Evolutionary conservation across 92 coral and sea anemone genomes (phyloP).

Genomic region (Nematostella vectensis): DNA sequence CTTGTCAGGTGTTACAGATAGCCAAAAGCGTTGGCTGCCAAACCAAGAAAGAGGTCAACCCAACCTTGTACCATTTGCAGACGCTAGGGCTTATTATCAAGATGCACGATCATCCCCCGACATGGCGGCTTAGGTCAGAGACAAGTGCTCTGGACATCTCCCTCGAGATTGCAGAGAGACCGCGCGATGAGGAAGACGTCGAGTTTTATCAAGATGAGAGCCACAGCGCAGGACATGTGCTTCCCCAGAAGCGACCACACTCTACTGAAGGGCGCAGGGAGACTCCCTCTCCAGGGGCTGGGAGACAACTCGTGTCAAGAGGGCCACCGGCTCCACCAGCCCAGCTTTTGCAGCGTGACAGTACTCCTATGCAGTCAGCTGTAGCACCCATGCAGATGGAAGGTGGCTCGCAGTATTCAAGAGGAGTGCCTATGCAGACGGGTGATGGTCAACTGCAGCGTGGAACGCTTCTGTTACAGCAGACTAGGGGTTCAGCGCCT

Average conservation of each 20-base stretch:
- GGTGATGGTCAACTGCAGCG: not conserved
- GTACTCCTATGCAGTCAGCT: not conserved
- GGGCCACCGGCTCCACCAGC: not conserved
- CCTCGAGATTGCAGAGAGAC: slow-evolving; percentile 3
- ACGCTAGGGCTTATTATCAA: slow-evolving; percentile 54
- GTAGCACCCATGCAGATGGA: not conserved
- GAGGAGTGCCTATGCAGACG: not conserved
- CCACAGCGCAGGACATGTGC: not conserved
- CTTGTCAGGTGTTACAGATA: slow-evolving; percentile 52
- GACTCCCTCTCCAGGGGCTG: not conserved
- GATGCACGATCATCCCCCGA: slow-evolving; percentile 85
- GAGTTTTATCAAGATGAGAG: not conserved
- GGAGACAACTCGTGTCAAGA: not conserved
- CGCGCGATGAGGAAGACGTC: not conserved
- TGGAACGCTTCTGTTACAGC: not conserved
- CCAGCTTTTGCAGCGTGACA: not conserved
- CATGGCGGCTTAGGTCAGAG: slow-evolving; percentile 64
- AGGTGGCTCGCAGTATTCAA: not conserved
- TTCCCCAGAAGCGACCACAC: not conserved
- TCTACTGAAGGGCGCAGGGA: not conserved
- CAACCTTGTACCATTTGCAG: slow-evolving; percentile 65
- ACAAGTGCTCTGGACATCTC: slow-evolving; percentile 8
- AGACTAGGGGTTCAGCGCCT: not conserved
- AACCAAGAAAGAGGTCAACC: slow-evolving; percentile 82
- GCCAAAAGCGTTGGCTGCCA: slow-evolving; percentile 47